Evolutionary conservation across 2,797 vertebrate species (phyloP), one percentile per base, ranked within the genome.

Genomic region (Schizopygopsis malacanthus): DNA sequence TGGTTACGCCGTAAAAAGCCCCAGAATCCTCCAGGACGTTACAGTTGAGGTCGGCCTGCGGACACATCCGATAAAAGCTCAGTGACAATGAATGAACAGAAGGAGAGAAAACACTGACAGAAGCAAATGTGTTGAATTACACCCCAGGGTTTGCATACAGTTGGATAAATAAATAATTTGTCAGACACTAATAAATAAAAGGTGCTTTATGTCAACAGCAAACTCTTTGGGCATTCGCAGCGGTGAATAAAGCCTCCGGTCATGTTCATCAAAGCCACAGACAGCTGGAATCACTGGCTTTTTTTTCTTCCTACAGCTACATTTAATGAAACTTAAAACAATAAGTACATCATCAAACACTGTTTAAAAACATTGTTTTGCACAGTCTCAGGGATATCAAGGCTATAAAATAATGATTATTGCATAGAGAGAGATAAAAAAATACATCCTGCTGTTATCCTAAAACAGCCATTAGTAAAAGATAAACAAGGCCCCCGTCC

Each of bases 1-100:
- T 99, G 90, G 94, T 98, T 86, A 99, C 98, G 0, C 98, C 98
- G 0, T 99, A 99, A 92, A 99, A 99, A 0, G 98, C 97, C 4
- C 96, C 96, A 0, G 98, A 96, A 80, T 99, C 98, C 3, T 99
- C 98, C 91, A 97, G 97, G 89, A 98, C 96, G 92, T 96, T 98
- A 91, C 97, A 97, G 90, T 98, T 99, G 91, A 99, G 94, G 90
- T 99, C 98, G 16, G 98, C 98, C 98, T 99, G 95, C 73, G 37
- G 45, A 69, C 13, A n/a, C 43, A 76, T 6, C 50, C 59, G 22
- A 72, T 43, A 25, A 72, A 33, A 72, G 39, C 22, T 82, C 37
- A 69, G 28, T 54, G 28, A 41, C 28, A 4, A 10, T 52, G 63
- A 39, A 70, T 25, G 13, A 43, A 25, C 67, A 6, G 47, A 81